Conservation (phyloP, 2,113 vertebrate species). For the Ctenodactylus gundi region DNA sequence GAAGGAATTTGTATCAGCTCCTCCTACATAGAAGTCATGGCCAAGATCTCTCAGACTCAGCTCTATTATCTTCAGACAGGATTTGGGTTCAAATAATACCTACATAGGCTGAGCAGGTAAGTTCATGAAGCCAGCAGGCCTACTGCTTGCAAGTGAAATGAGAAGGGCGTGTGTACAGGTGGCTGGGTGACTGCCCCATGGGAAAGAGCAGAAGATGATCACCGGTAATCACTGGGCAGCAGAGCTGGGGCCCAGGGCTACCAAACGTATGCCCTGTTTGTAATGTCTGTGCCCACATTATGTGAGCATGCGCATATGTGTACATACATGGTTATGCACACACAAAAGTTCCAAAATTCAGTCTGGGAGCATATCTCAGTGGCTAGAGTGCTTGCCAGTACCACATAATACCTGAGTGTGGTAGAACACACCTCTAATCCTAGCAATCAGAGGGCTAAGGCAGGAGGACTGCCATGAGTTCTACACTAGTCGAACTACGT, state of each 20-base stretch:
- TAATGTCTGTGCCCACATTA: too few relatives aligned
- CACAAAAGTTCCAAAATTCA: too few relatives aligned
- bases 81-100: neutral
- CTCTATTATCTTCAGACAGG: neutral
- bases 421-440: too few relatives aligned
- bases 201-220: neutral
- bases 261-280: neutral
- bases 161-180: rapidly evolving
- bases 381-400: too few relatives aligned
- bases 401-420: too few relatives aligned
- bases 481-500: too few relatives aligned
- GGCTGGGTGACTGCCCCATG: too few relatives aligned
- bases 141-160: neutral
- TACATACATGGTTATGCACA: too few relatives aligned
- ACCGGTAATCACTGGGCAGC: rapidly evolving
- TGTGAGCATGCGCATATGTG: neutral
- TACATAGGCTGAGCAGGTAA: neutral
- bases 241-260: neutral
- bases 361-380: too few relatives aligned
- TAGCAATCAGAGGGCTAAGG: too few relatives aligned
- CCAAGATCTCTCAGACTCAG: neutral
- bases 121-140: neutral
- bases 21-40: neutral
- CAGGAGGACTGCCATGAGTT: too few relatives aligned
- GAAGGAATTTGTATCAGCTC: neutral